Percentiles rank a stretch among this genome's conserved stretches.
Conservation (phyloP, 2,888 invertebrate species). For the Ametastegia equiseti region DNA sequence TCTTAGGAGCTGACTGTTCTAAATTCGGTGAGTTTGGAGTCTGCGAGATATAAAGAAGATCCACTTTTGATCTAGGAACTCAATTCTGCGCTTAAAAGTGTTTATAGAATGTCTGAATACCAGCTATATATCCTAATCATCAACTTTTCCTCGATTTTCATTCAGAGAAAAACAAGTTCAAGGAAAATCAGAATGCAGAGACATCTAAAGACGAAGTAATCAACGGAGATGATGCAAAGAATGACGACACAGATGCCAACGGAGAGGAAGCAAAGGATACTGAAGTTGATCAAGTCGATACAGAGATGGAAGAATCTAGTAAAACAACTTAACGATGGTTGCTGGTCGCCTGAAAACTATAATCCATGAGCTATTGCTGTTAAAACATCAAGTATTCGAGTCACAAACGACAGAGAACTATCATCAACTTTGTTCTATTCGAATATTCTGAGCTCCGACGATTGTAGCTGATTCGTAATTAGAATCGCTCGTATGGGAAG, state of each 20-base stretch:
- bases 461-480: neutral
- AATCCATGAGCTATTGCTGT: neutral
- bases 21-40: constrained; percentile 88
- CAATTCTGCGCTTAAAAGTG: neutral
- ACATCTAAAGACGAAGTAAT: constrained; percentile 67
- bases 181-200: constrained; percentile 76
- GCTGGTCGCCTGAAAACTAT: neutral
- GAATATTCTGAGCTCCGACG: no score
- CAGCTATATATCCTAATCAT: neutral
- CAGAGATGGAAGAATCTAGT: neutral
- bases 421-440: no score
- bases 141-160: constrained; percentile 54
- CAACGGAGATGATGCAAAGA: constrained; percentile 22
- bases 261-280: constrained; percentile 63
- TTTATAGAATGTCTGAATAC: neutral
- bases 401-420: neutral
- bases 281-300: constrained; percentile 46
- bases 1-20: constrained; percentile 91
- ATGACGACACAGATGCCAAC: constrained; percentile 57
- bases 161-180: constrained; percentile 85
- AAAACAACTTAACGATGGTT: constrained; percentile 19
- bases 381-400: constrained; percentile 4
- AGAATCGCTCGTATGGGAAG: neutral
- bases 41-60: no score
- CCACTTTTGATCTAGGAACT: no score